Evolutionary conservation across 2,113 vertebrate species (phyloP), one percentile per base, ranked within the genome.

Genomic region (Panthera tigris): DNA sequence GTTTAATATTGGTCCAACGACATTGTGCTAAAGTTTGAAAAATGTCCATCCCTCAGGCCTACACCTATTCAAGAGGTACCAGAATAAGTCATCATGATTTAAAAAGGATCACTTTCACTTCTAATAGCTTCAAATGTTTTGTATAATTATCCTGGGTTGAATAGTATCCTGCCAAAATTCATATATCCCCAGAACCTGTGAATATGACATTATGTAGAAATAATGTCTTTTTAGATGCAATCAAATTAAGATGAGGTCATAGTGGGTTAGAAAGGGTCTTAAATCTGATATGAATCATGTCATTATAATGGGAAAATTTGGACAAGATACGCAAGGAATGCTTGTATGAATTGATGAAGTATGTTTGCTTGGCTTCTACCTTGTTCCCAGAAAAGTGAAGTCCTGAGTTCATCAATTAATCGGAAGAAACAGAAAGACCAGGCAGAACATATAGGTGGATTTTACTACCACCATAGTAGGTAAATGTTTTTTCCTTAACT

Each of bases 61-160:
- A 8, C 6, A 33, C 10, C 15, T 39, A 10, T 63, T 27, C 4
- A 41, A 15, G 7, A 81, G 25, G 0, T 55, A 61, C 0, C 0
- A 68, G n/a, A 79, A 1, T 27, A 41, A 80, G 27, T 36, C 14
- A 23, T 39, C 63, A 31, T 45, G 25, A 81, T 66, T 79, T 80
- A 69, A 79, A 76, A 4, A 31, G 7, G 5, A 1, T 68, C 39
- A 41, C 7, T 55, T 65, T 3, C 1, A 84, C 31, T 84, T 91
- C 31, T 76, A 71, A 71, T 91, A 65, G 1, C n/a, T 90, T 13
- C 27, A 3, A 65, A 31, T 15, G 0, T 50, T 94, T 76, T 61
- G 14, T 45, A 9, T 50, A 29, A 29, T 29, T 69, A 33, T 29
- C 25, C 13, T 39, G 12, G 0, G 4, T 33, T 61, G 7, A 92